Percentiles rank a stretch among this genome's conserved stretches.
Evolutionary conservation across 2,797 vertebrate genomes (phyloP).

Genomic region (Leptoclinus maculatus): DNA sequence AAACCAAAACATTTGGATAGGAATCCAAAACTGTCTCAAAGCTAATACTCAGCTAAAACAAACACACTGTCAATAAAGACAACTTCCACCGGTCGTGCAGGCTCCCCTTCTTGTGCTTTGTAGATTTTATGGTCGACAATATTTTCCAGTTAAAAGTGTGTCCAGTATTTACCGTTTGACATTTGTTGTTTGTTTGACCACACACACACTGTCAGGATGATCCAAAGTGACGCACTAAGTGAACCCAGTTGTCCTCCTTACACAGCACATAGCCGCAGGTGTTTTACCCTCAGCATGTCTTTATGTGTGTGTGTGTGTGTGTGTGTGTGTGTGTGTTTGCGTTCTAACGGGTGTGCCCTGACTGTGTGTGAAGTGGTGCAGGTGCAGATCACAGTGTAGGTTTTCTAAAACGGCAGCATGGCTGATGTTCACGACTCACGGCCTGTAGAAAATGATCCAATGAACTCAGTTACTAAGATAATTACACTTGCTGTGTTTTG

Average conservation of each 20-base stretch:
- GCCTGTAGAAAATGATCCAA: slow-evolving; percentile 31
- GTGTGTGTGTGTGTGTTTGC: neutral
- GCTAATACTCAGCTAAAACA: neutral
- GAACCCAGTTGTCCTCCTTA: neutral
- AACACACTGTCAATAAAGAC: neutral
- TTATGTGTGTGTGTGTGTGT: neutral
- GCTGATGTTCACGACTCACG: neutral
- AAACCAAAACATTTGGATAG: neutral
- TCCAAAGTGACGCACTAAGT: neutral
- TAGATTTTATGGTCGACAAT: neutral
- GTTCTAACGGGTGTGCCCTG: neutral
- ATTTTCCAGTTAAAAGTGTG: neutral
- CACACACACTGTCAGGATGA: neutral
- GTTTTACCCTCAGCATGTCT: neutral
- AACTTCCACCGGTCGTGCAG: neutral
- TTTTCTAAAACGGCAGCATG: slow-evolving; percentile 6
- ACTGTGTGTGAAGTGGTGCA: neutral
- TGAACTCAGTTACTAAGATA: slow-evolving; percentile 38
- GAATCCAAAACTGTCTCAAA: neutral
- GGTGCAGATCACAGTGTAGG: slow-evolving; percentile 13
- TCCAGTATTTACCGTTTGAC: neutral
- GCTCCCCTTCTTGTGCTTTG: neutral
- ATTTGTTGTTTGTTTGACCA: neutral
- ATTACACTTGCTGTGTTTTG: slow-evolving; percentile 13
- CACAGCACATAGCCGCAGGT: neutral